Conservation (phyloP, 2,113 vertebrate species). For the Murina feae region DNA sequence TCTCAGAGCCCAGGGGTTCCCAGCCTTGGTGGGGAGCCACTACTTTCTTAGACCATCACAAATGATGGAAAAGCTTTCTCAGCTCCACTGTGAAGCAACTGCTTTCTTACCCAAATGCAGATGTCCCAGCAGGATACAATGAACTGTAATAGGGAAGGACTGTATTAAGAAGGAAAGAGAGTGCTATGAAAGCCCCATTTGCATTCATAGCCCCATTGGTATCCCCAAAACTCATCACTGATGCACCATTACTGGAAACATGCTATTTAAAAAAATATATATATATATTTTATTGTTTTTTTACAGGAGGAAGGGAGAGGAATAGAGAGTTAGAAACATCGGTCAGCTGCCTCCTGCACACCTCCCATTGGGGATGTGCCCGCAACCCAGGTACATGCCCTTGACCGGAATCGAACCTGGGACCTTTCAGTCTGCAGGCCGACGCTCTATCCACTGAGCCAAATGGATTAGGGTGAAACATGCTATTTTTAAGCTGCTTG, state of each 20-base stretch:
- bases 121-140: background rate
- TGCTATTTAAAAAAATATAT: too few relatives aligned
- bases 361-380: too few relatives aligned
- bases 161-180: background rate
- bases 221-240: background rate
- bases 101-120: background rate
- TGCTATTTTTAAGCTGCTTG: background rate
- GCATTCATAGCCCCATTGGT: background rate
- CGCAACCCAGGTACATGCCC: too few relatives aligned
- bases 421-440: too few relatives aligned
- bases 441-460: too few relatives aligned
- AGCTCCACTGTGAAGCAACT: background rate
- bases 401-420: too few relatives aligned
- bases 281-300: too few relatives aligned
- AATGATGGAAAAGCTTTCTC: background rate
- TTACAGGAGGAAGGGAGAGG: too few relatives aligned
- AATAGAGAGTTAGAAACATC: too few relatives aligned
- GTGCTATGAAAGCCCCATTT: background rate
- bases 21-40: background rate
- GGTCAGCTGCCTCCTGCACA: too few relatives aligned
- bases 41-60: background rate
- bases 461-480: too few relatives aligned
- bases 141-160: background rate
- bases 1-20: background rate
- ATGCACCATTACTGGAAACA: background rate